Conservation (phyloP, 2,797 vertebrate genomes). For the Enteromius anoplus region DNA sequence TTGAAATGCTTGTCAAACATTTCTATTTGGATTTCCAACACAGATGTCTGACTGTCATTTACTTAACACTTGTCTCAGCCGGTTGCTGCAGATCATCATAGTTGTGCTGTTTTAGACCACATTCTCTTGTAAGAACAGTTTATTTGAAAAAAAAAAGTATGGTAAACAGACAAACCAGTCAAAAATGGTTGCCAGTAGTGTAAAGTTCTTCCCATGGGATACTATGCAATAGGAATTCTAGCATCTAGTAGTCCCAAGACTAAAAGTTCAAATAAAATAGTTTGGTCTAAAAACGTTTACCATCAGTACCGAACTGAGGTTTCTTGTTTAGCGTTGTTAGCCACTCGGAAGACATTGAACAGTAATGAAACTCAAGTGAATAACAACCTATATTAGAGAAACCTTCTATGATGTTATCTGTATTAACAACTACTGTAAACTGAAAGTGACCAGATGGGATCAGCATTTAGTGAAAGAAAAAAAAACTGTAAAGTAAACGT, state of each 20-base stretch:
- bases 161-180: too few species aligned
- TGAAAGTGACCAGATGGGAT: neutral
- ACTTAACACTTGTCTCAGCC: too few species aligned
- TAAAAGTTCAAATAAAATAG: neutral
- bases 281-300: neutral
- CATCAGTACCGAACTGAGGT: neutral
- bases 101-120: neutral
- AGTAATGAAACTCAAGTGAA: neutral
- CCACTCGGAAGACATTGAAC: neutral
- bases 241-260: neutral
- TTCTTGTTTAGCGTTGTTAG: neutral
- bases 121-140: neutral
- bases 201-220: neutral
- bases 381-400: neutral
- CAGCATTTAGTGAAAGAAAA: conserved; percentile 21
- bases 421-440: neutral
- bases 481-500: conserved; percentile 29
- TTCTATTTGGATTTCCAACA: too few species aligned
- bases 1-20: too few species aligned
- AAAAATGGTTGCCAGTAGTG: neutral
- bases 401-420: neutral
- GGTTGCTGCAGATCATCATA: neutral
- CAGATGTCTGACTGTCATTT: too few species aligned
- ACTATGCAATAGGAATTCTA: neutral
- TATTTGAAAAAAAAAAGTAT: too few species aligned